These are phyloP conservation scores for Exephanes ischioxanthus DNA, from an alignment of 2,888 invertebrate species.

Conservation along the genomic window DNA sequence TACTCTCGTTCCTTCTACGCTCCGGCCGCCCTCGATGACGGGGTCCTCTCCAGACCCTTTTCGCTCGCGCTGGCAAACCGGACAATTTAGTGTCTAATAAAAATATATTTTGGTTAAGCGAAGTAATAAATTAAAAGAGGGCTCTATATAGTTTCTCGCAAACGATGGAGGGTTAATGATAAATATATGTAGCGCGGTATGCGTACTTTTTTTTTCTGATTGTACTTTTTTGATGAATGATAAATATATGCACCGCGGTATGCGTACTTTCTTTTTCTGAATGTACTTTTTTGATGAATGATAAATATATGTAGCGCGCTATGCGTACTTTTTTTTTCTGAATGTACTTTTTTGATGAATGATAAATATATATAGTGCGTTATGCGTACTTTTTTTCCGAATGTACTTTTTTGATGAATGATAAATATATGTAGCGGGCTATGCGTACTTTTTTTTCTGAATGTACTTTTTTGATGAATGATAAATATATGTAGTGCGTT, in stretches of 20 bases:
- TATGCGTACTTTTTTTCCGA: not conserved
- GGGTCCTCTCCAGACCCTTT: conserved; percentile 4
- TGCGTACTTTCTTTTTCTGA: not conserved
- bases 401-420: not conserved
- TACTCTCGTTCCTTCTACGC: conserved; percentile 37
- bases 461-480: not conserved
- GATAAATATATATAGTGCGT: conserved; percentile 19
- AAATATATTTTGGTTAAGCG: conserved; percentile 66
- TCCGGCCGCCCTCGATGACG: conserved; percentile 31
- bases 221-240: not conserved
- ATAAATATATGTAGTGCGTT: conserved; percentile 16
- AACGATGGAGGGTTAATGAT: conserved; percentile 21
- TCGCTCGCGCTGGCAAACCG: conserved; percentile 48
- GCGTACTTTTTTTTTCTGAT: not conserved
- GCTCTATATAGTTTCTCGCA: conserved; percentile 11
- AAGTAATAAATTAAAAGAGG: conserved; percentile 22
- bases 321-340: not conserved
- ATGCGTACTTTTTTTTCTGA: no score
- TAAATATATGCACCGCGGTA: conserved; percentile 10
- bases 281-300: not conserved
- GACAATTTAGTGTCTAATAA: conserved; percentile 74
- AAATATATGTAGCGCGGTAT: conserved; percentile 11
- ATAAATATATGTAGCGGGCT: conserved; percentile 15
- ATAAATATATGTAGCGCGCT: conserved; percentile 20
- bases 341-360: not conserved